phyloP scores from a whole-genome alignment of 1,140 invertebrate species.

The Prorops nasuta region DNA sequence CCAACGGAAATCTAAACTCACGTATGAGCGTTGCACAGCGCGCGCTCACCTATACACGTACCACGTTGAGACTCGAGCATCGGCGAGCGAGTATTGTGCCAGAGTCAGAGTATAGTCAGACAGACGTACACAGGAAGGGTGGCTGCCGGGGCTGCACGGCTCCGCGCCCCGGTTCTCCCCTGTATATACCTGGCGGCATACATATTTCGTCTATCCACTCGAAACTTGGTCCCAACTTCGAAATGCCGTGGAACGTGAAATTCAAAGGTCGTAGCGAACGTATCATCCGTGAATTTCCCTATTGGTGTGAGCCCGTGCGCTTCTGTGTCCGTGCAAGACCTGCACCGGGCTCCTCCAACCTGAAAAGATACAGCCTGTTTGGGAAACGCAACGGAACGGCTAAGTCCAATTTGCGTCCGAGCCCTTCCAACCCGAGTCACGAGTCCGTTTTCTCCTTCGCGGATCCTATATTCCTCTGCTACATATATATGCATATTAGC shows the following conservation, averaged over 20 bases:
- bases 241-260: constrained; percentile 16
- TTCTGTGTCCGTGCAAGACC: too few relatives aligned
- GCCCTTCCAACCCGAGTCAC: background rate
- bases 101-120: too few relatives aligned
- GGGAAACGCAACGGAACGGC: too few relatives aligned
- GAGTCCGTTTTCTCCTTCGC: background rate
- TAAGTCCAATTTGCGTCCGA: background rate
- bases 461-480: background rate
- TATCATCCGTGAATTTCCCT: too few relatives aligned
- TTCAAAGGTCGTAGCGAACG: constrained; percentile 16
- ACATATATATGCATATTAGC: background rate
- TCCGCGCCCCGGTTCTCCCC: background rate
- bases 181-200: constrained; percentile 7
- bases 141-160: too few relatives aligned
- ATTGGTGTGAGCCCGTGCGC: too few relatives aligned
- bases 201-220: constrained; percentile 1
- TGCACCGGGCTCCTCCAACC: too few relatives aligned
- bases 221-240: constrained; percentile 17
- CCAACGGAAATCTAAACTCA: constrained; percentile 17
- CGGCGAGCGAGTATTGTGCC: too few relatives aligned
- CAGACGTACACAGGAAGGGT: too few relatives aligned
- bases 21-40: too few relatives aligned
- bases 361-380: too few relatives aligned
- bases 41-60: too few relatives aligned
- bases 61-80: constrained; percentile 2